These are phyloP conservation scores for Epinephelus awoara DNA, from an alignment of 2,797 vertebrate species.

Conservation along the genomic window DNA sequence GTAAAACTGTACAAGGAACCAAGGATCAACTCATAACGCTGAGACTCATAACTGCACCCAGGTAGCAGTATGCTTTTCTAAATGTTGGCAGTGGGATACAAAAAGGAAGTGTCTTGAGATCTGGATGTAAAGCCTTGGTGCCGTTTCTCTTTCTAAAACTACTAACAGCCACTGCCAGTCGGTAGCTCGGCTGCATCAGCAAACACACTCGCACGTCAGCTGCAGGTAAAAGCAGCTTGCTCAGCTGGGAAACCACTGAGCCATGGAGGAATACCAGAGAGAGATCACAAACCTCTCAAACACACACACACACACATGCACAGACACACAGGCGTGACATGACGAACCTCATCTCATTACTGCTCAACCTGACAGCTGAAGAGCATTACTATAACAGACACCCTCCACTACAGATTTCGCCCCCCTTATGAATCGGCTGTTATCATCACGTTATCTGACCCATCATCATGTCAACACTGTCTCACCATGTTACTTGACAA, in stretches of 20 bases:
- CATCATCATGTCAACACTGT: slow-evolving; percentile 26
- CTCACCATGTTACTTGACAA: slow-evolving; percentile 10
- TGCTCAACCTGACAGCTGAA: slow-evolving; percentile 46
- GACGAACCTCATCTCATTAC: slow-evolving; percentile 47
- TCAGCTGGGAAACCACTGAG: slow-evolving; percentile 59
- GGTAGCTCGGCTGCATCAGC: slow-evolving; percentile 23
- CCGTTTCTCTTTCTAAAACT: slow-evolving; percentile 24
- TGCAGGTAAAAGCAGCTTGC: slow-evolving; percentile 55
- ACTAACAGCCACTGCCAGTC: slow-evolving; percentile 6
- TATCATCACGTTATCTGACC: slow-evolving; percentile 11
- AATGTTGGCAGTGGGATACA: neutral
- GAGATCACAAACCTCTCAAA: slow-evolving; percentile 41
- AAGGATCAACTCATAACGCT: neutral
- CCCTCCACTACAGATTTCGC: slow-evolving; percentile 3
- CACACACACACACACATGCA: neutral
- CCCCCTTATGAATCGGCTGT: neutral
- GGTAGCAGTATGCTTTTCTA: neutral
- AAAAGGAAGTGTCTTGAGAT: slow-evolving; percentile 7
- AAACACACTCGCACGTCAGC: slow-evolving; percentile 42
- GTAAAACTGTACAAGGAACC: neutral
- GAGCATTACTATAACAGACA: slow-evolving; percentile 18
- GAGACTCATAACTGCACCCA: neutral
- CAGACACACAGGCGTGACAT: neutral
- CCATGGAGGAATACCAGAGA: slow-evolving; percentile 42
- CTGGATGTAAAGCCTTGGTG: slow-evolving; percentile 10